A percentile compares a stretch with the other conserved stretches of the same genome.
Evolutionary conservation across 2,888 invertebrate genomes (phyloP).

Genomic region (Mythimna ferrago): DNA sequence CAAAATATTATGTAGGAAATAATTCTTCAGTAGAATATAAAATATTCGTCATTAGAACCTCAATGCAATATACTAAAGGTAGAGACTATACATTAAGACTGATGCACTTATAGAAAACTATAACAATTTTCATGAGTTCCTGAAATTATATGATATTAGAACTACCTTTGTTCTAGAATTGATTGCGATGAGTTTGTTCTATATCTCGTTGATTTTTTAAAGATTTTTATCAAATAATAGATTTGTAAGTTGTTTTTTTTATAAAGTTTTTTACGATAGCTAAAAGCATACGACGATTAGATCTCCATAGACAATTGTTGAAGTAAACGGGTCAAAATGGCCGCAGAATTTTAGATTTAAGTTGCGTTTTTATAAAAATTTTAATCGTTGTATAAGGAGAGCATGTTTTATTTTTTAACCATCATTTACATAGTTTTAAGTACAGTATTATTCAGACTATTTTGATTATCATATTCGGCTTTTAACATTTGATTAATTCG

Average conservation of each 20-base stretch:
- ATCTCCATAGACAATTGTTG: conserved; percentile 87
- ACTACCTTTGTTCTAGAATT: conserved; percentile 57
- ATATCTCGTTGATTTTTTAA: conserved; percentile 74
- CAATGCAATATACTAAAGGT: conserved; percentile 57
- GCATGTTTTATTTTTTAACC: conserved; percentile 89
- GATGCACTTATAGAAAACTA: conserved; percentile 41
- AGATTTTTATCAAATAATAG: conserved; percentile 73
- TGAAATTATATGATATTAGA: conserved; percentile 50
- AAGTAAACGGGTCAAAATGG: conserved; percentile 83
- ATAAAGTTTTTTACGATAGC: conserved; percentile 81
- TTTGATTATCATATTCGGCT: conserved; percentile 74
- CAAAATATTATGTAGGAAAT: conserved; percentile 41
- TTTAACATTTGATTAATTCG: conserved; percentile 85
- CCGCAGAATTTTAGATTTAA: conserved; percentile 70
- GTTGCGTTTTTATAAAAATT: conserved; percentile 70
- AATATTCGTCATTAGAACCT: conserved; percentile 32
- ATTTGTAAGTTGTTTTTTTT: conserved; percentile 75
- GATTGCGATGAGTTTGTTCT: conserved; percentile 66
- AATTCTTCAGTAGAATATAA: conserved; percentile 21
- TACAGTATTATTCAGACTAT: conserved; percentile 74
- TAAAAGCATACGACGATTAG: conserved; percentile 87
- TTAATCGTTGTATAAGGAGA: conserved; percentile 75
- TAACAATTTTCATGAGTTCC: conserved; percentile 50
- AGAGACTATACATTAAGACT: conserved; percentile 38
- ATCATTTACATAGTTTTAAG: conserved; percentile 74